A percentile compares a stretch with the other conserved stretches of the same genome.
Evolutionary conservation across 2,113 vertebrate species (phyloP).

Genomic region (Hucho hucho): DNA sequence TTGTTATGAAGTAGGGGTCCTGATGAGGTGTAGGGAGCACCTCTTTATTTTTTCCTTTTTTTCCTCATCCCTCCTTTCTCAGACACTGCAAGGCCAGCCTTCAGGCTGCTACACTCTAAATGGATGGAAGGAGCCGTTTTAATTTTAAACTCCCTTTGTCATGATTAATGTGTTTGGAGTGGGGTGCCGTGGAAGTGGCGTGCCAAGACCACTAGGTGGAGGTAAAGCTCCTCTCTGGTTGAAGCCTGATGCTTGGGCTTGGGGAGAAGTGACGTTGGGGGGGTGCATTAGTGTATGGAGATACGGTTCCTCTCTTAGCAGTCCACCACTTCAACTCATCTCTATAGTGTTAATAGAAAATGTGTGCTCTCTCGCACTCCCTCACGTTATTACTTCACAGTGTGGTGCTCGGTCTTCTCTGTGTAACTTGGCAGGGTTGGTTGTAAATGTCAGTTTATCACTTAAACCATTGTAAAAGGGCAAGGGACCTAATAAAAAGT

Average conservation of each 20-base stretch:
- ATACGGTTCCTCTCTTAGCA: slow-evolving; percentile 43
- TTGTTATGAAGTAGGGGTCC: slow-evolving; percentile 86
- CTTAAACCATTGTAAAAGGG: slow-evolving; percentile 72
- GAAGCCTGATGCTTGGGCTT: slow-evolving; percentile 19
- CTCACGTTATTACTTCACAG: slow-evolving; percentile 41
- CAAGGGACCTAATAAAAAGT: slow-evolving; percentile 61
- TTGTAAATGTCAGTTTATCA: slow-evolving; percentile 74
- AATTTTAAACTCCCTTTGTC: slow-evolving; percentile 92
- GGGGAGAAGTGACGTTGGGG: slow-evolving; percentile 17
- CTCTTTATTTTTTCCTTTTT: slow-evolving; percentile 51
- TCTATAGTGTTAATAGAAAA: slow-evolving; percentile 66
- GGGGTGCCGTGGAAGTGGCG: slow-evolving; percentile 43
- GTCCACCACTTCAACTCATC: slow-evolving; percentile 49
- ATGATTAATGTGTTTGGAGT: slow-evolving; percentile 86
- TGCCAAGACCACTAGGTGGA: slow-evolving; percentile 77
- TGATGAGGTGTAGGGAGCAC: slow-evolving; percentile 90
- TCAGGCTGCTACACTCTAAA: slow-evolving; percentile 88
- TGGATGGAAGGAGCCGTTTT: slow-evolving; percentile 96
- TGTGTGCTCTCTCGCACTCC: slow-evolving; percentile 44
- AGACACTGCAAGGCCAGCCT: slow-evolving; percentile 92
- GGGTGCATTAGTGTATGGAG: slow-evolving; percentile 26
- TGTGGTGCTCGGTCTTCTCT: slow-evolving; percentile 16
- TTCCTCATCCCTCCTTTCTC: slow-evolving; percentile 69
- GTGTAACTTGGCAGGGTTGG: slow-evolving; percentile 62
- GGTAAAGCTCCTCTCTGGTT: slow-evolving; percentile 70